Conservation (phyloP, 2,113 vertebrate species). For the Sander lucioperca region DNA sequence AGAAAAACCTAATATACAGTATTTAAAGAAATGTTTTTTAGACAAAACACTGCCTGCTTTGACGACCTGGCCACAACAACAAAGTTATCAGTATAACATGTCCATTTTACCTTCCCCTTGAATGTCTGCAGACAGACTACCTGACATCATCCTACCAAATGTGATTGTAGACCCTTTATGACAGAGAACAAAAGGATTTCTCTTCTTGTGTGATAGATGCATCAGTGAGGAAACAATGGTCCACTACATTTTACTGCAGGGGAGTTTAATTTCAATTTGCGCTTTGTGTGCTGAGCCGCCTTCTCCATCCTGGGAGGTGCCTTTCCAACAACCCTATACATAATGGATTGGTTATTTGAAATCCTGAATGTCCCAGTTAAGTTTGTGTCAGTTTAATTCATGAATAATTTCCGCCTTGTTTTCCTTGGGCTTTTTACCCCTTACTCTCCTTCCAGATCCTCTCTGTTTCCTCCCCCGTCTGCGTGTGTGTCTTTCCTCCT, state of each 20-base stretch:
- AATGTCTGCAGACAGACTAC: conserved; percentile 42
- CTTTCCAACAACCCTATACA: conserved; percentile 58
- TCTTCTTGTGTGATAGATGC: conserved; percentile 27
- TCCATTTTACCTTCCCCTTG: conserved; percentile 44
- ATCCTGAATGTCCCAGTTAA: conserved; percentile 69
- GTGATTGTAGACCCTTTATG: conserved; percentile 1
- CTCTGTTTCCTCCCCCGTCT: neutral
- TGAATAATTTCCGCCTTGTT: conserved; percentile 71
- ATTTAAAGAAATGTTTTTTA: conserved; percentile 21
- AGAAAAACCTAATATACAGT: conserved; percentile 21
- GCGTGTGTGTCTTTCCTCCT: conserved; percentile 17
- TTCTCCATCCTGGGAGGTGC: conserved; percentile 33
- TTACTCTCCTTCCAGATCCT: conserved; percentile 27
- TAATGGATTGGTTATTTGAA: conserved; percentile 72
- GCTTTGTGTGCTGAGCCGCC: conserved; percentile 17
- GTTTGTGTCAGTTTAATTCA: conserved; percentile 67
- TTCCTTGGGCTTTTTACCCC: conserved; percentile 51
- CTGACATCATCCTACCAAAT: conserved; percentile 33
- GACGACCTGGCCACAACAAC: neutral
- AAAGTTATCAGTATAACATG: conserved; percentile 21
- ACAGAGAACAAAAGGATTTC: conserved; percentile 25
- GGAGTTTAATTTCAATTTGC: conserved; percentile 42
- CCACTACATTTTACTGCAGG: conserved; percentile 33
- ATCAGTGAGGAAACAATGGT: conserved; percentile 38
- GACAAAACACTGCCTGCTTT: neutral